A percentile compares a stretch with the other conserved stretches of the same genome.
Evolutionary conservation across 1,140 invertebrate species (phyloP).

Genomic region (Musca domestica): DNA sequence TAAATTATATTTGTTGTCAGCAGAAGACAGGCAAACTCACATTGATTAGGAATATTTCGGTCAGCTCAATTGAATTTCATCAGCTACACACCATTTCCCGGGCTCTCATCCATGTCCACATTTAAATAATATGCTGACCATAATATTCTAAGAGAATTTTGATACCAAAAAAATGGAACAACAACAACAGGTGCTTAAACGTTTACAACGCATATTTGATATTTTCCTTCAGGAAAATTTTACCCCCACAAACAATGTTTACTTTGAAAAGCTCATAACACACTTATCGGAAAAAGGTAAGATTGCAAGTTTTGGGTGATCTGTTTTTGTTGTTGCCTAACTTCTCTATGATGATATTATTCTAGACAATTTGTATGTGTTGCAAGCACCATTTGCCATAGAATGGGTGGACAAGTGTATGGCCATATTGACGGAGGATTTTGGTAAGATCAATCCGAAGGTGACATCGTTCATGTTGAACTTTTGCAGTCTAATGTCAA

Average conservation of each 20-base stretch:
- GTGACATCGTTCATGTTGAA: constrained; percentile 52
- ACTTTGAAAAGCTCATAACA: constrained; percentile 56
- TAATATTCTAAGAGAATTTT: background rate
- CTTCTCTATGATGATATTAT: constrained; percentile 14
- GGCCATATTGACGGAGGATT: constrained; percentile 36
- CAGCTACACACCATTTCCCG: too few relatives aligned
- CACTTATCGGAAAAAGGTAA: constrained; percentile 54
- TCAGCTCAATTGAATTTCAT: too few relatives aligned
- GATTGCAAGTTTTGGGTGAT: too few relatives aligned
- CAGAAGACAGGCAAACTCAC: too few relatives aligned
- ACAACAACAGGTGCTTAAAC: constrained; percentile 10
- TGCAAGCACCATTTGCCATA: constrained; percentile 39
- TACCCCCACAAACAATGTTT: constrained; percentile 55
- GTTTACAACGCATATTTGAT: constrained; percentile 43
- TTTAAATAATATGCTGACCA: too few relatives aligned
- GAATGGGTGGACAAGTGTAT: constrained; percentile 47
- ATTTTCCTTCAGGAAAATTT: constrained; percentile 55
- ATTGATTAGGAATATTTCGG: too few relatives aligned
- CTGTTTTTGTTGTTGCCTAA: constrained; percentile 7
- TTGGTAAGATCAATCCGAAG: constrained; percentile 40
- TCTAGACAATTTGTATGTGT: constrained; percentile 38
- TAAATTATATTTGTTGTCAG: too few relatives aligned
- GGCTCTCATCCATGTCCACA: too few relatives aligned
- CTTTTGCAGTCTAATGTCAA: constrained; percentile 43
- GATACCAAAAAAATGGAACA: constrained; percentile 21